Evolutionary conservation across 2,888 invertebrate species (phyloP), one percentile per base, ranked within the genome.

Genomic region (Noctua comes): DNA sequence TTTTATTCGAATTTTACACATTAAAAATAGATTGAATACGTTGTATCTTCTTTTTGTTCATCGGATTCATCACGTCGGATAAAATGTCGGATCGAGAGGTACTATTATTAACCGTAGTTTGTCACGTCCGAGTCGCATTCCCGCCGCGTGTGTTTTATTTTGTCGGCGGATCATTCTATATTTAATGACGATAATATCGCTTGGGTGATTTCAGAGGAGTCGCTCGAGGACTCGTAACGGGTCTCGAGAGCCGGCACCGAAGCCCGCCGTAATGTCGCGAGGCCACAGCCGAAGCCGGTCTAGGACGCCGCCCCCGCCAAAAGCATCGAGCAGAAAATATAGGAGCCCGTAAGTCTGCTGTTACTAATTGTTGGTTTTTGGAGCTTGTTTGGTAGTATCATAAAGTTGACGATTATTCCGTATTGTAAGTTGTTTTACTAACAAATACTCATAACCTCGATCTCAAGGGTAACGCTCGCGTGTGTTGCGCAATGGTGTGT

Each of bases 81-180:
- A 91, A 90, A 87, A 97, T 97, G 97, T 97, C 97, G 86, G 97
- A 97, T 93, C 94, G 96, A 93, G 97, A 97, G 96, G 97, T 97
- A 95, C 93, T 95, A 93, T 93, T 92, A 91, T 93, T 95, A 93
- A 88, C 90, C 88, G 88, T 90, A 85, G 88, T 88, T 90, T 88
- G 88, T 89, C 86, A 87, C 81, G 84, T 88, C 83, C 90, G 88
- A 78, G 79, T 83, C 77, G 86, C 89, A 88, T 91, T 91, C 91
- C 91, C 89, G 91, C 91, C 93, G 93, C 95, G 94, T 95, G 95
- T 94, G 94, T 93, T 95, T 93, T 92, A 93, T 94, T 93, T 93
- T 92, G 86, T 89, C 75, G 86, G 86, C 84, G 86, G 86, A 88
- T 88, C 79, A 88, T 77, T 82, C 89, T 92, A 88, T 90, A 91